Percentiles rank a stretch among this genome's conserved stretches.
phyloP scores from a whole-genome alignment of 1,140 invertebrate genomes.

The Anoplophora glabripennis region DNA sequence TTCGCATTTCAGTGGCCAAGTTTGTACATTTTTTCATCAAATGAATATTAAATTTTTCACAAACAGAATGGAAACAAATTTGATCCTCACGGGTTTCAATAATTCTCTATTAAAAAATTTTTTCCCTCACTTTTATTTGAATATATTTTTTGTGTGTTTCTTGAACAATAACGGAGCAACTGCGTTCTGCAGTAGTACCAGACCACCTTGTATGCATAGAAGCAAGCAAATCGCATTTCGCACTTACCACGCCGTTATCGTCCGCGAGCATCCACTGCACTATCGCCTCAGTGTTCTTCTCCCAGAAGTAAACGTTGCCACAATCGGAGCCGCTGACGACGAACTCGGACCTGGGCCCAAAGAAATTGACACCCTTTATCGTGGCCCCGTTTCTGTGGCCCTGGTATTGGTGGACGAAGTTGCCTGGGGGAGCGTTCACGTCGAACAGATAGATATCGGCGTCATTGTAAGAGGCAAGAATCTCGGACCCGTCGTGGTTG shows the following conservation, averaged over 20 bases:
- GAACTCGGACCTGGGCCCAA: slow-evolving; percentile 86
- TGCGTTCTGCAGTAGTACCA: too few species aligned
- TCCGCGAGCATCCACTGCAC: slow-evolving; percentile 86
- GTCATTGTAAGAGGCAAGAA: slow-evolving; percentile 90
- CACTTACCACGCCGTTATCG: slow-evolving; percentile 78
- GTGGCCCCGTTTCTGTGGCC: slow-evolving; percentile 77
- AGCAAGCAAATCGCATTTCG: neutral
- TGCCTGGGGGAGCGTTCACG: slow-evolving; percentile 51
- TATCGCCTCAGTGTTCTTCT: slow-evolving; percentile 82
- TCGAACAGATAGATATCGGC: slow-evolving; percentile 92
- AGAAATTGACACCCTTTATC: slow-evolving; percentile 93
- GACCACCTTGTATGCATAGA: too few species aligned
- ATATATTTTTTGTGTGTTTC: too few species aligned
- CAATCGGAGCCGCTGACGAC: slow-evolving; percentile 93
- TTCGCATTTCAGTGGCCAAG: too few species aligned
- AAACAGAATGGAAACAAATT: too few species aligned
- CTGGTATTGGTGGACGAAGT: slow-evolving; percentile 69
- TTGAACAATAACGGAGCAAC: too few species aligned
- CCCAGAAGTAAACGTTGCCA: slow-evolving; percentile 94
- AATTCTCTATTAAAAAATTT: too few species aligned
- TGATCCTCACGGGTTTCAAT: too few species aligned
- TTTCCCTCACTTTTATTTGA: too few species aligned
- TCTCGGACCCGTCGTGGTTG: slow-evolving; percentile 87
- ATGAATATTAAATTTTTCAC: too few species aligned
- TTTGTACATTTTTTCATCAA: too few species aligned